These are phyloP conservation scores for Dilophus febrilis DNA, from an alignment of 2,888 invertebrate genomes.

Conservation along the genomic window DNA sequence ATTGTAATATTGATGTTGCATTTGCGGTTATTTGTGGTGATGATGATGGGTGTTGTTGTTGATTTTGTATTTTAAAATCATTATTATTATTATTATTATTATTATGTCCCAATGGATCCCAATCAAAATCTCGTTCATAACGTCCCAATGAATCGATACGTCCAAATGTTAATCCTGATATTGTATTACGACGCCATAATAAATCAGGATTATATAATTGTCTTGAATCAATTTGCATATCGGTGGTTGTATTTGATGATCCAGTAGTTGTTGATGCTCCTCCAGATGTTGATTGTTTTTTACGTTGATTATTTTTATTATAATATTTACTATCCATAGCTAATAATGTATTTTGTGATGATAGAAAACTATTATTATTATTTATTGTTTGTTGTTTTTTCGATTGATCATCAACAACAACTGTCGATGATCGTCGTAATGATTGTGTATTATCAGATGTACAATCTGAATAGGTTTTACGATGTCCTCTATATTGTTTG, in stretches of 20 bases:
- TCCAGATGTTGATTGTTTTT: slow-evolving; percentile 1
- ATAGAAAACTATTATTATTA: no score
- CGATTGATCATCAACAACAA: no score
- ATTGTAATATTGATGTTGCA: background rate
- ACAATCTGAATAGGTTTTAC: slow-evolving; percentile 54
- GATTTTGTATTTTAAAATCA: no score
- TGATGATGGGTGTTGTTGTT: background rate
- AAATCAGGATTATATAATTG: slow-evolving; percentile 76
- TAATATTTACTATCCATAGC: slow-evolving; percentile 40
- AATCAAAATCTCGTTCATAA: slow-evolving; percentile 81
- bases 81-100: no score
- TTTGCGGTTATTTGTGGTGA: background rate
- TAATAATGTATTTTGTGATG: slow-evolving; percentile 58
- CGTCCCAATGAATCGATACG: slow-evolving; percentile 75
- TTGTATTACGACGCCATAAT: slow-evolving; percentile 57
- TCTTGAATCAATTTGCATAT: slow-evolving; percentile 66
- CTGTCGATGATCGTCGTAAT: no score
- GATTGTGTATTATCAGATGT: slow-evolving; percentile 59
- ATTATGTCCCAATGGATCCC: slow-evolving; percentile 41
- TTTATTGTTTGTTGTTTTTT: slow-evolving; percentile 30
- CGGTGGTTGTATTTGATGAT: slow-evolving; percentile 22
- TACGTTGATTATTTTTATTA: slow-evolving; percentile 7
- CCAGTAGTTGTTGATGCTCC: background rate
- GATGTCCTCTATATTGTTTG: slow-evolving; percentile 23
- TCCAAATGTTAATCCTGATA: slow-evolving; percentile 58